Base-by-base conservation (phyloP, 2,797 vertebrate species). In the Trematomus bernacchii region DNA sequence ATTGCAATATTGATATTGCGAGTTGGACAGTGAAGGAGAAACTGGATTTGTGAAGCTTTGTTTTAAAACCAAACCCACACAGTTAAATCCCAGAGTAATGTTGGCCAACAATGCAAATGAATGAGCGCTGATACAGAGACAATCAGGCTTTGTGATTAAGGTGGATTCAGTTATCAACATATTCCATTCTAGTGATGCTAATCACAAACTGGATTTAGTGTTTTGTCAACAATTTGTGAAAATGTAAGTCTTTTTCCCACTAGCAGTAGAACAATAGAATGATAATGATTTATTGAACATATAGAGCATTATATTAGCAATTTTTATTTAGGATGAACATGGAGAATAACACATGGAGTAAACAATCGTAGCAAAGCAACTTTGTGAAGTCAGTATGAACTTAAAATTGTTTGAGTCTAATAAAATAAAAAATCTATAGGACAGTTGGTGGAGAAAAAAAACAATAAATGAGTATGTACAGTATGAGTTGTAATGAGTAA, bases 1-100 rank as follows among this genome's bases (percentile, higher is more conserved):
- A 71, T 37, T 70, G 50, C 37, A 47, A 60, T 30, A 57, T 9
- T 50, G n/a, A 63, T 71, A 10, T 42, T 70, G 43, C 21, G 23
- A 69, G 46, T 50, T 54, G 6, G 53, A 68, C 21, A 37, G 51
- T 40, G 30, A 48, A 19, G 16, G 23, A n/a, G 3, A 33, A 21
- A 19, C 40, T 40, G 63, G 9, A 37, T 40, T 30, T 42, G 21
- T 16, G 12, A 13, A 52, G 23, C 50, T 37, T 19, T 55, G 33
- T 43, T 44, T 12, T 15, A 21, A 3, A 8, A 66, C 19, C 40
- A 30, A 77, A 61, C 10, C 27, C 16, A 18, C 4, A 3, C 1
- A 1, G 4, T 53, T 47, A 46, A 23, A 40, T 40, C 33, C 46
- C 10, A 15, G 40, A 42, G 48, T 8, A 16, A 3, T 46, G 43